A percentile compares a stretch with the other conserved stretches of the same genome.
Conservation (phyloP, 2,113 vertebrate species). For the Limanda limanda region DNA sequence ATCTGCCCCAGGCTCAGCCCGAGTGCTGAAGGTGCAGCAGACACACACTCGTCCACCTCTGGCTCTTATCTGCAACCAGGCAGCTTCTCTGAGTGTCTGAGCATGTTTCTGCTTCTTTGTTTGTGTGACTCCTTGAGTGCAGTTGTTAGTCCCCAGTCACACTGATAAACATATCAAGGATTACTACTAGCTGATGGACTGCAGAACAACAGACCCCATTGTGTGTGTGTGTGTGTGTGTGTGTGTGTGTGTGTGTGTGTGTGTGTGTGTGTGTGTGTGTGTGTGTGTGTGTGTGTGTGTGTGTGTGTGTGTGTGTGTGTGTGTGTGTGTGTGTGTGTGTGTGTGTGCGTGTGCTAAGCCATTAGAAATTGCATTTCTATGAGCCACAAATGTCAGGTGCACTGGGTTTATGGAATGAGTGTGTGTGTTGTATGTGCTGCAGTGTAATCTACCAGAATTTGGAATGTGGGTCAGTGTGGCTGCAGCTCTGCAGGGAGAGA, state of each 20-base stretch:
- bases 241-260: slow-evolving; percentile 36
- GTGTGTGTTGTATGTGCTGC: slow-evolving; percentile 26
- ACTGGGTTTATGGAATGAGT: slow-evolving; percentile 17
- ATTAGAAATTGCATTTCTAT: slow-evolving; percentile 60
- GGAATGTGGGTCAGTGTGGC: slow-evolving; percentile 72
- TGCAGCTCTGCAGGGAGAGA: slow-evolving; percentile 26
- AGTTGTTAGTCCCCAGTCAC: slow-evolving; percentile 52
- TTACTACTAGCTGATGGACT: slow-evolving; percentile 60
- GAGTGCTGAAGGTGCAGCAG: slow-evolving; percentile 31
- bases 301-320: slow-evolving; percentile 36
- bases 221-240: slow-evolving; percentile 46
- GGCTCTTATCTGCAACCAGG: slow-evolving; percentile 57
- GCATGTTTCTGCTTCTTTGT: slow-evolving; percentile 36
- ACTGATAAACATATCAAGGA: slow-evolving; percentile 64
- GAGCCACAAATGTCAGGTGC: slow-evolving; percentile 40
- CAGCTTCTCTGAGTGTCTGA: slow-evolving; percentile 38
- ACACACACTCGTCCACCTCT: slow-evolving; percentile 34
- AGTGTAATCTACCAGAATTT: slow-evolving; percentile 63
- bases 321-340: slow-evolving; percentile 32
- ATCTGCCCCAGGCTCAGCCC: slow-evolving; percentile 46
- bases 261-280: slow-evolving; percentile 36
- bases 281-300: slow-evolving; percentile 36
- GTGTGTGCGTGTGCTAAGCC: slow-evolving; percentile 35
- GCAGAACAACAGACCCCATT: slow-evolving; percentile 62
- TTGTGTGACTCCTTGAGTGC: slow-evolving; percentile 40